Evolutionary conservation across 2,888 invertebrate genomes (phyloP).

Genomic region (Cerastis leucographa): DNA sequence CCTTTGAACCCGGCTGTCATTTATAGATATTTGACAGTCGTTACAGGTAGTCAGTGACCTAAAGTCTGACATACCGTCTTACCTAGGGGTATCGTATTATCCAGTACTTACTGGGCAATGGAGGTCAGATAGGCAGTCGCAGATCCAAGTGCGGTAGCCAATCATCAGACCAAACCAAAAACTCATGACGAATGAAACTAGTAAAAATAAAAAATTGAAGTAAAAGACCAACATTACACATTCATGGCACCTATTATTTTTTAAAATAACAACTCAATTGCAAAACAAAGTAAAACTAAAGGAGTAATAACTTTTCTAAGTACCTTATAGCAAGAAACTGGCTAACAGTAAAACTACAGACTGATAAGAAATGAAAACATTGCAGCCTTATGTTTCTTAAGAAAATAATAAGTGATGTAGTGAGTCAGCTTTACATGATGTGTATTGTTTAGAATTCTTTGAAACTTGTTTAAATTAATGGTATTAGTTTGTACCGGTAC

Average conservation of each 20-base stretch:
- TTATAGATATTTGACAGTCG: no score
- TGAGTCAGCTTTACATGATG: slow-evolving; percentile 19
- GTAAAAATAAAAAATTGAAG: no score
- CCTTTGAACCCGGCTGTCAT: no score
- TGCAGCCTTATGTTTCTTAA: neutral
- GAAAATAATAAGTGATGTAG: slow-evolving; percentile 22
- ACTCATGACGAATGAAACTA: no score
- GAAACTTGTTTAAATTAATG: slow-evolving; percentile 8
- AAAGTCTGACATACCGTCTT: no score
- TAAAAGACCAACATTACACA: neutral
- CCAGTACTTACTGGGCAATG: no score
- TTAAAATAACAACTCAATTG: neutral
- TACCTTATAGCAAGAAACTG: neutral
- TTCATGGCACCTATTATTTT: neutral
- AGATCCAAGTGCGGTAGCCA: no score
- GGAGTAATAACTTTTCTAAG: neutral
- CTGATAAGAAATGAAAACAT: slow-evolving; percentile 53
- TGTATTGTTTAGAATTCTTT: neutral
- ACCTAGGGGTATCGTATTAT: no score
- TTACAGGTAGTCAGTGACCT: no score
- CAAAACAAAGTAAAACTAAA: neutral
- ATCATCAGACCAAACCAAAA: no score
- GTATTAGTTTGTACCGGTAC: neutral
- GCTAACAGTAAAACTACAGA: neutral
- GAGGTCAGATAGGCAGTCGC: no score